Conservation (phyloP, 1,140 invertebrate species). For the Patella vulgata region DNA sequence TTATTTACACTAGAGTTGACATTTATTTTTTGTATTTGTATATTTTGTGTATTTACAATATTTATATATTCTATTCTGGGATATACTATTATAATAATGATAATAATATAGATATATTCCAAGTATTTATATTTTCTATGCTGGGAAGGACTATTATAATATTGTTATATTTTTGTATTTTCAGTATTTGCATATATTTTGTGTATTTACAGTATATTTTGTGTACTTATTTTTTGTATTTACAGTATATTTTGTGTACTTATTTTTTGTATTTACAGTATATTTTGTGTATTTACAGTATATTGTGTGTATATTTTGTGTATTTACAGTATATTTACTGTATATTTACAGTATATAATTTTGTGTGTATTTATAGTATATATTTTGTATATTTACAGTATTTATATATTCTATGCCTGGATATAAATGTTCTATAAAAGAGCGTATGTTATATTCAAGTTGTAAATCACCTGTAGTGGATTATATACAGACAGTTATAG, state of each 20-base stretch:
- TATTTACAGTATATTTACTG: constrained; percentile 74
- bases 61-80: constrained; percentile 99
- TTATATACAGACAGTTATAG: constrained; percentile 72
- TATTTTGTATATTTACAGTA: constrained; percentile 79
- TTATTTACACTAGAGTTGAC: too few species aligned
- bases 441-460: constrained; percentile 97
- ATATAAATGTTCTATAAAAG: constrained; percentile 92
- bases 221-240: too few species aligned
- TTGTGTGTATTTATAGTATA: constrained; percentile 92
- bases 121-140: constrained; percentile 98
- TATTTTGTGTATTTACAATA: constrained; percentile 67
- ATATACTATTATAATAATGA: constrained; percentile 89
- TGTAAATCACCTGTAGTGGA: constrained; percentile 90
- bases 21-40: too few species aligned
- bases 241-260: too few species aligned
- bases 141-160: too few species aligned
- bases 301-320: not conserved
- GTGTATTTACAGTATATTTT: too few species aligned
- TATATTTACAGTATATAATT: constrained; percentile 81
- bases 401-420: constrained; percentile 99
- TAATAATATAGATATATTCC: constrained; percentile 67
- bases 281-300: not conserved
- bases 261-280: not conserved
- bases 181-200: too few species aligned
- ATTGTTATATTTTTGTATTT: too few species aligned